Evolutionary conservation across 2,113 vertebrate genomes (phyloP), one percentile per base, ranked within the genome.

Genomic region (Naja naja): DNA sequence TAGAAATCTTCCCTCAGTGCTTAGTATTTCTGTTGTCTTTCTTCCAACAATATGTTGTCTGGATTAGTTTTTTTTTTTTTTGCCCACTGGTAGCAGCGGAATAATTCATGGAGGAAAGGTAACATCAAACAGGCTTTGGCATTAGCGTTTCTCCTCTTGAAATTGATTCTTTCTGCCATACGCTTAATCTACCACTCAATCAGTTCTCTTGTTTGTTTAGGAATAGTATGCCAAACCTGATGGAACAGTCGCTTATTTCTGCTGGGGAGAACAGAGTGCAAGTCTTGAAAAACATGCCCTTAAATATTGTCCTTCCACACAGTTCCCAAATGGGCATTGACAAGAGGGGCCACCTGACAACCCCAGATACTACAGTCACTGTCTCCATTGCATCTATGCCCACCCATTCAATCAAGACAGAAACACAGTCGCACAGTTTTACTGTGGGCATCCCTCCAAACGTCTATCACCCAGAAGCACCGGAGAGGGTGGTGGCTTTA

Each of bases 321-420:
- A 95, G 97, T 0, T 98, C 98, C 94, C 99, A 99, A 81, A 97
- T 99, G 96, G 96, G 97, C 87, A 96, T 98, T 52, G 99, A 99
- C 94, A 99, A 99, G 96, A 97, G 99, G 92, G 94, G 96, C 88
- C 98, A 99, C 45, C 99, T 99, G 34, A 97, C 98, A 0, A 97
- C 98, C 8, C 99, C 99, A 0, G 99, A 99, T 94, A 99, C 99
- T 0, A 99, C 99, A 0, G 99, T 99, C 96, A 99, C 99, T 0
- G 99, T 99, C 91, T 99, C 99, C 3, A 98, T 99, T 2, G 98
- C 99, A 2, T 95, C 99, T 0, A 97, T 99, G 98, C 98, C 97
- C n/a, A 98, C 98, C 39, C 99, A 99, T 96, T 96, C 98, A 25
- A 98, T 99, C 96, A 99, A 99, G 97, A 99, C 99, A 0, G 99